Percentiles rank a stretch among this genome's conserved stretches.
These are phyloP conservation scores for Idaea straminata DNA, from an alignment of 2,888 invertebrate species.

Conservation along the genomic window DNA sequence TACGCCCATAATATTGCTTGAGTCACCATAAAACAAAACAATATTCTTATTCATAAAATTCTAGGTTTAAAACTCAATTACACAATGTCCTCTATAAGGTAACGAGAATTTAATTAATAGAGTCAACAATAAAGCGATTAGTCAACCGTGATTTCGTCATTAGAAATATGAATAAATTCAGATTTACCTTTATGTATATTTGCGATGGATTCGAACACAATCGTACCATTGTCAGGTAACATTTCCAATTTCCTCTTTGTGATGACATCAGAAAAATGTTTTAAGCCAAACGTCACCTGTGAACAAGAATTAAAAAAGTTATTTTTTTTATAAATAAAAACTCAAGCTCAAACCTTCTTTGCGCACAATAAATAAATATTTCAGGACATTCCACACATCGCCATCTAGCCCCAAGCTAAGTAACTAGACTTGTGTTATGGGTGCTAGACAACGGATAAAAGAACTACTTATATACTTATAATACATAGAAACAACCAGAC, in stretches of 20 bases:
- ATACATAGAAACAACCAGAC: too few relatives aligned
- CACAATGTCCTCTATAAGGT: background rate
- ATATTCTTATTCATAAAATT: background rate
- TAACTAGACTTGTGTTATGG: too few relatives aligned
- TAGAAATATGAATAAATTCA: conserved; percentile 2
- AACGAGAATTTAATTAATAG: background rate
- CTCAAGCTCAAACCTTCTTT: too few relatives aligned
- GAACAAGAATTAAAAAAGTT: conserved; percentile 25
- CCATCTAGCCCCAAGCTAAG: too few relatives aligned
- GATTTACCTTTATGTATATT: conserved; percentile 86
- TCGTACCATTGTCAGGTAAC: conserved; percentile 95
- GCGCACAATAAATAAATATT: too few relatives aligned
- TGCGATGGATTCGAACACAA: conserved; percentile 95
- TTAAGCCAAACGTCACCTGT: conserved; percentile 81
- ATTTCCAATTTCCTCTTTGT: conserved; percentile 95
- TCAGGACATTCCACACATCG: too few relatives aligned
- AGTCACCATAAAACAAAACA: background rate
- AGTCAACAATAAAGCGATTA: conserved; percentile 4
- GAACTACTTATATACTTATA: too few relatives aligned
- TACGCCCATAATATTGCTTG: background rate
- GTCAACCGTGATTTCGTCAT: background rate
- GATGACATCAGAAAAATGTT: conserved; percentile 95
- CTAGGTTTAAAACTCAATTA: background rate
- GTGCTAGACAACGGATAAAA: too few relatives aligned
- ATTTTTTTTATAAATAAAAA: too few relatives aligned